Conservation (phyloP, 30 jellyfish, hydroid and myxozoan genomes). For the Pelagia noctiluca region DNA sequence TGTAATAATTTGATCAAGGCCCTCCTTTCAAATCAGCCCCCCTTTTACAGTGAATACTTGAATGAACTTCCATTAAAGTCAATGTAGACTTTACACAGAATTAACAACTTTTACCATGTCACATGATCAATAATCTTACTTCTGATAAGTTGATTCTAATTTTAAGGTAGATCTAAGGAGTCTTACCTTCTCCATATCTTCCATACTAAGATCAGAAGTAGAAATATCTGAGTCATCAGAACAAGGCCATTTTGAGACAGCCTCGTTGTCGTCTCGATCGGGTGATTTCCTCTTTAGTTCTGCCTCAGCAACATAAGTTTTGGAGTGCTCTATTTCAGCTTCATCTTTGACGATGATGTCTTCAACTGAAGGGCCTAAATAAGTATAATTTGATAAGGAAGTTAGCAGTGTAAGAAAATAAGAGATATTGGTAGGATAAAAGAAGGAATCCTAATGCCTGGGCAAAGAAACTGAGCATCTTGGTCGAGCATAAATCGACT, state of each 20-base stretch:
- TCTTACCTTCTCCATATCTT: slow-evolving; percentile 40
- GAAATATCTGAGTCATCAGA: slow-evolving; percentile 31
- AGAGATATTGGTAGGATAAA: neutral
- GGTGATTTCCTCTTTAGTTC: slow-evolving; percentile 4
- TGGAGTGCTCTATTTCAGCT: slow-evolving; percentile 5
- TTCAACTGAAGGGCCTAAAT: slow-evolving; percentile 22
- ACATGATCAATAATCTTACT: too few species aligned
- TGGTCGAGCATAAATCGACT: too few species aligned
- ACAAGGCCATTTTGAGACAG: neutral
- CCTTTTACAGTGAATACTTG: too few species aligned
- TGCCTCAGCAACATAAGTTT: slow-evolving; percentile 14
- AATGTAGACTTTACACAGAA: too few species aligned
- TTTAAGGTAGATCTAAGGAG: too few species aligned
- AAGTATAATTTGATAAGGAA: too few species aligned
- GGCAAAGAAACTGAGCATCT: too few species aligned
- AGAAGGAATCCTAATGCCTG: neutral
- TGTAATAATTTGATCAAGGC: too few species aligned
- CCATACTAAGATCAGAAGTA: slow-evolving; percentile 12
- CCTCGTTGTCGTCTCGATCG: slow-evolving; percentile 13
- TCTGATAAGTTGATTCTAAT: too few species aligned
- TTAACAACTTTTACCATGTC: too few species aligned
- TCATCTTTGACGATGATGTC: slow-evolving; percentile 50
- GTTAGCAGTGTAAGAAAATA: neutral
- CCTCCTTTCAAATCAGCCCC: too few species aligned
- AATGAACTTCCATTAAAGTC: too few species aligned